phyloP scores from a whole-genome alignment of 2,113 vertebrate species.

The Passer montanus region DNA sequence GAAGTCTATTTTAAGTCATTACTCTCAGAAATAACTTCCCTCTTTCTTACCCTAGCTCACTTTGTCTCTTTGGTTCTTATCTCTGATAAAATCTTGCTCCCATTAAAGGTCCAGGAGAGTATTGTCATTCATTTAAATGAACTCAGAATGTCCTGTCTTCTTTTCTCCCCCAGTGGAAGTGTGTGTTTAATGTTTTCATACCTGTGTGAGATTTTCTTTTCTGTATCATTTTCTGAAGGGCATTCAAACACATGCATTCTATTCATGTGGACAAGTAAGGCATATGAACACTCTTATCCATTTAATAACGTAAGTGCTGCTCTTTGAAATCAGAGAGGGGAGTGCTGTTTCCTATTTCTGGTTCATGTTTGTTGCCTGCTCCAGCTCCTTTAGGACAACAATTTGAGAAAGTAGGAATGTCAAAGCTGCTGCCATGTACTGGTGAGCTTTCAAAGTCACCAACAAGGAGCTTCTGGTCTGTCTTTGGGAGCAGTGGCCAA shows the following conservation, averaged over 20 bases:
- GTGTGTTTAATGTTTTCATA: slow-evolving; percentile 14
- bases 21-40: background rate
- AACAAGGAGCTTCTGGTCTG: background rate
- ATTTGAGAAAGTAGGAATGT: background rate
- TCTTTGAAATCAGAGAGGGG: background rate
- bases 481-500: background rate
- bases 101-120: background rate
- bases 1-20: background rate
- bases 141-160: background rate
- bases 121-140: background rate
- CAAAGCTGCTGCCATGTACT: background rate
- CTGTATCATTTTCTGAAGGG: background rate
- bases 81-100: background rate
- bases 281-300: background rate
- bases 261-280: background rate
- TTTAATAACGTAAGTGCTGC: background rate
- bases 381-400: background rate
- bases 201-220: background rate
- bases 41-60: background rate
- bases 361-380: background rate
- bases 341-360: background rate
- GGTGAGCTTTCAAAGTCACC: background rate
- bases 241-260: background rate
- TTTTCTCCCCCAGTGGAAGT: background rate
- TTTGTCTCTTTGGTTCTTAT: background rate